phyloP scores from a whole-genome alignment of 2,888 invertebrate genomes.

The Anthrax anthrax region DNA sequence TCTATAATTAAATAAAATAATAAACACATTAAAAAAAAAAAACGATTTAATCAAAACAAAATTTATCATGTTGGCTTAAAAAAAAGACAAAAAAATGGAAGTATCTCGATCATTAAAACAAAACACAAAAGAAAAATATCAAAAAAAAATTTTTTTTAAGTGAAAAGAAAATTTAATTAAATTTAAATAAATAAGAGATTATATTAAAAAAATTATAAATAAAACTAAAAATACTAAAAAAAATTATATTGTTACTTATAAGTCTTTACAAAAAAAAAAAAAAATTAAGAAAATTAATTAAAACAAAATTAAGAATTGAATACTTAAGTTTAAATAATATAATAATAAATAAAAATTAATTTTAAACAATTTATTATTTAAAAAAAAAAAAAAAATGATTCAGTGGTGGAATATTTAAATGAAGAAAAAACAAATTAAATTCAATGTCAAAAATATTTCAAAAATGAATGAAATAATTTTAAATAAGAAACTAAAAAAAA shows the following conservation, averaged over 20 bases:
- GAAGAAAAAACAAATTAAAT: too few relatives aligned
- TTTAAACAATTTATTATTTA: too few relatives aligned
- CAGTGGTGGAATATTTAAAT: too few relatives aligned
- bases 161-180: conserved; percentile 4
- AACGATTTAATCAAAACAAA: too few relatives aligned
- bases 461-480: too few relatives aligned
- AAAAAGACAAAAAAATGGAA: too few relatives aligned
- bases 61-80: neutral
- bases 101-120: conserved; percentile 5
- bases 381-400: too few relatives aligned
- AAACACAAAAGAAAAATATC: conserved; percentile 2
- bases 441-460: too few relatives aligned
- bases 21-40: neutral
- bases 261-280: conserved; percentile 13
- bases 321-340: too few relatives aligned
- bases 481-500: too few relatives aligned
- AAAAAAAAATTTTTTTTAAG: neutral
- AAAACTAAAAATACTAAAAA: conserved; percentile 2
- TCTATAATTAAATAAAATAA: neutral
- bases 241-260: conserved; percentile 15
- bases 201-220: conserved; percentile 10
- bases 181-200: conserved; percentile 12
- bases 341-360: too few relatives aligned
- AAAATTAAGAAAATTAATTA: neutral
- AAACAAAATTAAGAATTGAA: too few relatives aligned